Evolutionary conservation across 2,888 invertebrate species (phyloP), one percentile per base, ranked within the genome.

Genomic region (Mythimna loreyi): DNA sequence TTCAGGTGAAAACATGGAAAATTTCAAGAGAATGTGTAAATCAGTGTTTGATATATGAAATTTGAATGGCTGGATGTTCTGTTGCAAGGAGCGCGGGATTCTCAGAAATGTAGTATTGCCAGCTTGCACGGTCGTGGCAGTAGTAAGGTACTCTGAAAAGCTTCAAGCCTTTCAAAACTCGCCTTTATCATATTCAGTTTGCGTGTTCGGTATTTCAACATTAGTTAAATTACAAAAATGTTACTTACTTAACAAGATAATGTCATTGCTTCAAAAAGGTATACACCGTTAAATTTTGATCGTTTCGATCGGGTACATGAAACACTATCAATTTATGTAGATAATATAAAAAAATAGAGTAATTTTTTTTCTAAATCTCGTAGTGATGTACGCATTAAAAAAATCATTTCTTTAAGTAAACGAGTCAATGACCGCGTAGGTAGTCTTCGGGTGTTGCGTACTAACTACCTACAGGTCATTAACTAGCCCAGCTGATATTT

Each of bases 11-110:
- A 84, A 80, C 81, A 80, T 81, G 80, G 78, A 82, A 81, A 78
- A 82, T 82, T 85, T 83, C 74, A 75, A 78, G 65, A 80, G 72
- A 78, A 84, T 75, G 47, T 80, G 72, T 67, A 79, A 83, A 85
- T 85, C 86, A 82, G 75, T 78, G 77, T 80, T 84, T 85, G 80
- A 81, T 82, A 81, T 75, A 86, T 85, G 82, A 85, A 86, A 86
- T 87, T 85, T 83, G 84, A 87, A 88, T 85, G 82, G 76, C 78
- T 83, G 81, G 78, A 80, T 81, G 76, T 80, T 75, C 75, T 73
- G 67, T 72, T 76, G 72, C 65, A 74, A 49, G 69, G 49, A 43
- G 68, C 68, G 53, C 43, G 55, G 65, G 71, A 77, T 73, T 70
- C 75, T 61, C 56, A n/a, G 63, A 21, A 50, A 40, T 21, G 43